phyloP scores from a whole-genome alignment of 2,888 invertebrate species.

The Pammene fasciana region DNA sequence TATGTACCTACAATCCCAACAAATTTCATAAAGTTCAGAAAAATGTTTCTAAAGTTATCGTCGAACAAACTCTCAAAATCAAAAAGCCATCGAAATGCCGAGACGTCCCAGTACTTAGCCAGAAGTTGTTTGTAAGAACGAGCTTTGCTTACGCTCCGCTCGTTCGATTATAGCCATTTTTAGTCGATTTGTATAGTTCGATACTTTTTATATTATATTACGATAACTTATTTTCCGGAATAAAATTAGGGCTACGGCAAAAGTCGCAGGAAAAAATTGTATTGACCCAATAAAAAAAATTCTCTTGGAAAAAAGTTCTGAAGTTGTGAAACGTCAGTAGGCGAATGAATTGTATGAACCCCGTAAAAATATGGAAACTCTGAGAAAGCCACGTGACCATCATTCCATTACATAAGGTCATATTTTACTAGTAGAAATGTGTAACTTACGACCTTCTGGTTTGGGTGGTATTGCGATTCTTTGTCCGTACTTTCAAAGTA shows the following conservation, averaged over 20 bases:
- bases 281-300: slow-evolving; percentile 1
- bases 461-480: neutral
- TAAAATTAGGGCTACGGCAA: neutral
- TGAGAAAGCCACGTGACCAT: slow-evolving; percentile 11
- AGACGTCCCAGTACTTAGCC: too few relatives aligned
- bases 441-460: neutral
- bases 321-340: slow-evolving; percentile 1
- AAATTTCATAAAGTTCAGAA: too few relatives aligned
- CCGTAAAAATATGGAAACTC: neutral
- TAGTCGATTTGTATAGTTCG: too few relatives aligned
- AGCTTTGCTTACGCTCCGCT: too few relatives aligned
- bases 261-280: slow-evolving; percentile 8
- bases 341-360: slow-evolving; percentile 2
- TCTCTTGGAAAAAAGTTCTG: neutral
- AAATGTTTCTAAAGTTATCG: too few relatives aligned
- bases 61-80: too few relatives aligned
- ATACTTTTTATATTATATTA: neutral
- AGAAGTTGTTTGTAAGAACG: too few relatives aligned
- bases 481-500: neutral
- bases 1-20: too few relatives aligned
- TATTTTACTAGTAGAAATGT: neutral
- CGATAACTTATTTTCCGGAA: too few relatives aligned
- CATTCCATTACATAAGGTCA: neutral
- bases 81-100: too few relatives aligned
- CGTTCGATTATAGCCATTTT: too few relatives aligned